Base-by-base conservation (phyloP, 2,888 invertebrate genomes). In the Oscheius onirici region DNA sequence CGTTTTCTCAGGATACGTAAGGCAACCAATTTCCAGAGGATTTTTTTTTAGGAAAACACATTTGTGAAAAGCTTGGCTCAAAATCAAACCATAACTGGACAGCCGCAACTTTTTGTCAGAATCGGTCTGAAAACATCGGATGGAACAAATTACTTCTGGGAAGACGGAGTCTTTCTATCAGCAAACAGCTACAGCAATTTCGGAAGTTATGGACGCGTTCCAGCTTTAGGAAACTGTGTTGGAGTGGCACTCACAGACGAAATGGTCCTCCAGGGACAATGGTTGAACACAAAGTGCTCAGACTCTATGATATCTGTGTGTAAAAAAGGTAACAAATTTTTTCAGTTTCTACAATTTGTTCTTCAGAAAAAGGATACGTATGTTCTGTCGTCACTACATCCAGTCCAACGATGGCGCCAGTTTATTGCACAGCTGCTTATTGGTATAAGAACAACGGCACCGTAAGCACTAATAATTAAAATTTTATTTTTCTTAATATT, bases 361-460 rank as follows among this genome's bases (percentile, higher is more conserved):
- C n/a, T 44, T 49, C 6, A 49, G 49, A 49, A 15, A 15, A 17
- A 17, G 49, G 49, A 17, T 10, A 49, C 2, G n/a, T n/a, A 10
- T 58, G 34, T 17, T 13, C 34, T 40, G 40, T 20, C 1, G 22
- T 22, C 13, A 55, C 26, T 15, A 55, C 54, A 26, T 15, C n/a
- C 24, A n/a, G 54, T 15, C 54, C 54, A n/a, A 55, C 54, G 2
- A 11, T 11, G 26, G 11, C 24, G n/a, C 54, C 54, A 26, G 13
- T 55, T 5, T 11, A 15, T 15, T 55, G 54, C 34, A 15, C 26
- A 22, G 6, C 22, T 3, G 44, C 26, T 22, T 44, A 24, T 46
- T n/a, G 3, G 15, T 61, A 24, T 28, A 13, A 61, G 10, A 22
- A 61, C 28, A 61, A 61, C 41, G 61, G 46, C 17, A 61, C 61